Conservation (phyloP, 2,888 invertebrate genomes). For the Machimus rusticus region DNA sequence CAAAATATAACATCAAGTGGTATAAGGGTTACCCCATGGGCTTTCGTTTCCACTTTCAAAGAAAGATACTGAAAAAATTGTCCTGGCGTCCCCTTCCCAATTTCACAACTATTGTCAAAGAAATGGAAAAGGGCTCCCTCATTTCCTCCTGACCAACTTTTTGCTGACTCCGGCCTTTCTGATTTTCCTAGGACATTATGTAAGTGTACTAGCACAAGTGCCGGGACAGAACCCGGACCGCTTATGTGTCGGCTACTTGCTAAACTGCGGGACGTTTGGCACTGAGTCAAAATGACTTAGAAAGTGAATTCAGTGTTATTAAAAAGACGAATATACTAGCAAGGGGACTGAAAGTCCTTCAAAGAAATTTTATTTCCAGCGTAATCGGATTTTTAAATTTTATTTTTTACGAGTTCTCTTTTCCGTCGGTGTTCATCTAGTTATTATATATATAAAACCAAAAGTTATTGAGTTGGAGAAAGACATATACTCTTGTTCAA, state of each 20-base stretch:
- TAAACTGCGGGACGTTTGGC: not conserved
- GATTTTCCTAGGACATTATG: slow-evolving; percentile 32
- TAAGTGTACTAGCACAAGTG: not conserved
- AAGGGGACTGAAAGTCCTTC: slow-evolving; percentile 12
- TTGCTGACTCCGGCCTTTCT: slow-evolving; percentile 29
- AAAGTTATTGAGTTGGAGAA: not conserved
- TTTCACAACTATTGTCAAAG: slow-evolving; percentile 27
- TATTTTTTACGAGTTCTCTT: slow-evolving; percentile 14
- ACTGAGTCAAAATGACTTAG: slow-evolving; percentile 13
- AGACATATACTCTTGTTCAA: not conserved
- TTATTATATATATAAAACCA: not conserved
- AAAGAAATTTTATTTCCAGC: slow-evolving; percentile 33
- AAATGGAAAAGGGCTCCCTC: slow-evolving; percentile 30
- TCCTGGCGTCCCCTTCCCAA: not conserved
- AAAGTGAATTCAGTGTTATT: slow-evolving; percentile 22
- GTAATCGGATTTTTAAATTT: slow-evolving; percentile 37
- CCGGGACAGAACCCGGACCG: not conserved
- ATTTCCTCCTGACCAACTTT: slow-evolving; percentile 32
- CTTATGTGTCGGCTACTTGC: slow-evolving; percentile 4
- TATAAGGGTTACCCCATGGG: slow-evolving; percentile 37
- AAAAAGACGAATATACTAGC: not conserved
- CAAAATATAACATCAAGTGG: slow-evolving; percentile 34
- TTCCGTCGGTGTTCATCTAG: not conserved
- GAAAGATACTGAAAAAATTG: not conserved
- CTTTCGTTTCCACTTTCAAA: slow-evolving; percentile 26